Evolutionary conservation across 2,113 vertebrate species (phyloP).

Genomic region (Scolopax mira): DNA sequence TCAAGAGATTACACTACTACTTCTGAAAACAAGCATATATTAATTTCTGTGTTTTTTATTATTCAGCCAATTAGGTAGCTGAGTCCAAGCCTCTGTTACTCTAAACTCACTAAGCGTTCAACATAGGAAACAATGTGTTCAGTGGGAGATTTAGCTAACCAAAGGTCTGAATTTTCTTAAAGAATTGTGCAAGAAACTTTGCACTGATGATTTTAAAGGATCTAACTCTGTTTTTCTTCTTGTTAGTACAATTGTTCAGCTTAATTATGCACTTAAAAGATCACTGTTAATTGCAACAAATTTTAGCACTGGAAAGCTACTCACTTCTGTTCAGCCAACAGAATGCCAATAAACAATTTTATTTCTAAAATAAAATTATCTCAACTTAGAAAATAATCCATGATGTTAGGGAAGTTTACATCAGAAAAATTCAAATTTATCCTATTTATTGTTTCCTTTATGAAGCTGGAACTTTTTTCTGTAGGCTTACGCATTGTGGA

Average conservation of each 20-base stretch:
- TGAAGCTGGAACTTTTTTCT: not conserved
- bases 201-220: not conserved
- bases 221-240: not conserved
- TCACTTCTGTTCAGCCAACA: not conserved
- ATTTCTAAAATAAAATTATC: not conserved
- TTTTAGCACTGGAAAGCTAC: not conserved
- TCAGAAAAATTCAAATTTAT: not conserved
- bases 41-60: not conserved
- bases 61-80: not conserved
- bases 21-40: not conserved
- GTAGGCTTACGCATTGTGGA: rapidly evolving
- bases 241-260: not conserved
- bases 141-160: not conserved
- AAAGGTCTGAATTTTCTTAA: not conserved
- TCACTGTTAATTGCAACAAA: not conserved
- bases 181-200: not conserved
- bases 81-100: not conserved
- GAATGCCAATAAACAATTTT: not conserved
- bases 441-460: not conserved
- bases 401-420: not conserved
- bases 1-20: not conserved
- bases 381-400: not conserved
- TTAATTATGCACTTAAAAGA: not conserved
- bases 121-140: not conserved
- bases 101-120: rapidly evolving